Evolutionary conservation across 2,797 vertebrate genomes (phyloP), one percentile per base, ranked within the genome.

Genomic region (Enteromius mattozi): DNA sequence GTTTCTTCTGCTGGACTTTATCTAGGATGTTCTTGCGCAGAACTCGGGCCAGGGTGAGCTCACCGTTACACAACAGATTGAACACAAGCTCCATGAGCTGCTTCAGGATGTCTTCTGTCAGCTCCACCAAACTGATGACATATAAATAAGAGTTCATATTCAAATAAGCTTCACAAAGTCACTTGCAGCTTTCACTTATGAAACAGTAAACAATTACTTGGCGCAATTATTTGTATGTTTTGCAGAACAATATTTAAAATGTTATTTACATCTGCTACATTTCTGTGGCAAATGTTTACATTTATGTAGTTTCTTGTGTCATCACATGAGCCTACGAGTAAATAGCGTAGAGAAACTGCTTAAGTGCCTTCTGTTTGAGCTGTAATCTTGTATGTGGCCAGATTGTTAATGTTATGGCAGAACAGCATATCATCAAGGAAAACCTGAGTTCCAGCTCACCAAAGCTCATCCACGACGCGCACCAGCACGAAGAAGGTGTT

Each of bases 401-500:
- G 7, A 56, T 56, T 51, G 49, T 51, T 51, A 51, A 51, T 1
- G 49, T 51, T 59, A 10, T 59, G 54, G 21, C 10, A 59, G 0
- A 4, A 13, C 1, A 59, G n/a, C 9, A 12, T 56, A 56, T 24
- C 9, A 56, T 59, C 56, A 59, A 59, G n/a, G 10, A 24, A 24
- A 59, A 59, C 21, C 21, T 56, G 54, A 24, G 88, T 65, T 61
- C 30, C 16, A 27, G 61, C 98, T 99, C 92, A 99, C 98, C 98
- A 99, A 83, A 99, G 94, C 92, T 99, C 98, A 10, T 99, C 98
- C 89, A 99, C 98, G 66, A 99, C 98, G 9, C 98, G 94, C 68
- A 99, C 98, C 92, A 99, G 94, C 88, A 99, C 96, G 0, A 99
- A 99, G 95, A 99, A 99, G 0, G 98, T 99, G 92, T 99, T 99